phyloP scores from a whole-genome alignment of 2,797 vertebrate species.

The Columba guinea region DNA sequence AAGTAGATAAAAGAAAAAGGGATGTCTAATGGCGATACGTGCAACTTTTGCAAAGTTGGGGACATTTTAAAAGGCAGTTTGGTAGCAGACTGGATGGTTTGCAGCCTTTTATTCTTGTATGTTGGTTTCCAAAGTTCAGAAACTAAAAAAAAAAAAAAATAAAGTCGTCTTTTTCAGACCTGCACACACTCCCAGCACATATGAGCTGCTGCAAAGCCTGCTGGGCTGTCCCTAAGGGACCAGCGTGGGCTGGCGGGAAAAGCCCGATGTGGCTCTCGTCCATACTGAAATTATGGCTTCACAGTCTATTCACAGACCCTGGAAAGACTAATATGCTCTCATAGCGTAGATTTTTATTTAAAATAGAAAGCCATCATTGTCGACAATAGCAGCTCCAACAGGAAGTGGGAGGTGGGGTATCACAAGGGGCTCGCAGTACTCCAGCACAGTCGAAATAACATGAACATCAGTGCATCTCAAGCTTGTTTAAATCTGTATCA shows the following conservation, averaged over 20 bases:
- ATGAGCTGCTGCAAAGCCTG: background rate
- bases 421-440: background rate
- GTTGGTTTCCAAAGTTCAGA: slow-evolving; percentile 38
- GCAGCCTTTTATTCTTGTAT: slow-evolving; percentile 5
- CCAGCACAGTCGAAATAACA: background rate
- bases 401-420: background rate
- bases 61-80: slow-evolving; percentile 16
- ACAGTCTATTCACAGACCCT: background rate
- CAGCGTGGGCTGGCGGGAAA: background rate
- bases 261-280: background rate
- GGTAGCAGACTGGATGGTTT: background rate
- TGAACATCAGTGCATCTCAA: background rate
- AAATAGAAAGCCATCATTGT: background rate
- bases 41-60: slow-evolving; percentile 35
- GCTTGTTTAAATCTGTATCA: background rate
- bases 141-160: background rate
- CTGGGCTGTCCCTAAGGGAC: background rate
- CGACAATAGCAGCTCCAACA: background rate
- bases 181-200: background rate
- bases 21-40: background rate
- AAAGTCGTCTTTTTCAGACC: background rate
- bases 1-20: slow-evolving; percentile 47
- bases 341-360: slow-evolving; percentile 9
- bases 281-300: background rate
- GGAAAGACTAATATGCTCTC: background rate